These are phyloP conservation scores for Axis porcinus DNA, from an alignment of 2,113 vertebrate species.

Conservation along the genomic window DNA sequence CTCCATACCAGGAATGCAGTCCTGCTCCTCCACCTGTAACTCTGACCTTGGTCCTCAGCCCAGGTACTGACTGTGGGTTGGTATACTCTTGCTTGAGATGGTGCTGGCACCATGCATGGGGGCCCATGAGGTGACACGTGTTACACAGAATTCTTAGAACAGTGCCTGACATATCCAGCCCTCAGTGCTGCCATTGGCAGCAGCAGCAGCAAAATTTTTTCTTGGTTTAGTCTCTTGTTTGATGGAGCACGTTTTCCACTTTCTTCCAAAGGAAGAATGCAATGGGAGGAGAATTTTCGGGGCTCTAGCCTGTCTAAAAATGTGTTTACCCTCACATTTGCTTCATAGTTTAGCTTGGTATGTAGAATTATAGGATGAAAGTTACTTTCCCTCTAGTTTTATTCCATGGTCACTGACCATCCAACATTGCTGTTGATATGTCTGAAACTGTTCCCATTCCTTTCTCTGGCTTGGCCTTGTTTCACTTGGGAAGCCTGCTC, in stretches of 20 bases:
- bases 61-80: not conserved
- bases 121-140: not conserved
- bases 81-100: not conserved
- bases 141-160: not conserved
- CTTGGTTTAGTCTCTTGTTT: not conserved
- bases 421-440: not conserved
- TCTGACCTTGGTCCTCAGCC: not conserved
- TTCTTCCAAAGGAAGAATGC: not conserved
- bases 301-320: not conserved
- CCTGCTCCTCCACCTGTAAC: not conserved
- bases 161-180: not conserved
- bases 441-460: not conserved
- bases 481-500: not conserved
- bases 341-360: not conserved
- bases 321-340: not conserved
- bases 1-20: not conserved
- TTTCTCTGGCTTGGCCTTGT: not conserved
- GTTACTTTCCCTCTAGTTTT: not conserved
- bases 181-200: not conserved
- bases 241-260: not conserved
- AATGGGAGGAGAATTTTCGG: not conserved
- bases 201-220: not conserved
- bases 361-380: not conserved
- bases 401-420: not conserved
- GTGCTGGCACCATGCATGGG: not conserved